Evolutionary conservation across 2,113 vertebrate genomes (phyloP), one percentile per base, ranked within the genome.

Genomic region (Plestiodon gilberti): DNA sequence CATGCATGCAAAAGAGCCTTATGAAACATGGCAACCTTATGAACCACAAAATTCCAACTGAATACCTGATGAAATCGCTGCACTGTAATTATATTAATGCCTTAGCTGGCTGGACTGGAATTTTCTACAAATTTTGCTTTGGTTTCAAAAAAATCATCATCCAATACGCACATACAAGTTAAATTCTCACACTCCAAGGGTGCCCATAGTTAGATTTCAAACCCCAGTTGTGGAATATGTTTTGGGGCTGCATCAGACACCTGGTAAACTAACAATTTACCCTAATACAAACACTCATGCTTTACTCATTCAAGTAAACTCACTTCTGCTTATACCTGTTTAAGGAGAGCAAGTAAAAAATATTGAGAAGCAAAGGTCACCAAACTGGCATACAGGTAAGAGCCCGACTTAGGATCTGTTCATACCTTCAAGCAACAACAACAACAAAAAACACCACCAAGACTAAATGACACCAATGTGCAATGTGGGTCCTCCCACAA

Each of bases 91-190:
- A 83, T 1, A 25, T 84, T 87, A 38, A 84, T 69, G 84, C 0
- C 77, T 85, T 10, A 0, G 5, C 38, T 1, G 6, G 76, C 86
- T 85, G 48, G 8, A 82, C 59, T 86, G 84, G 20, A 78, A 71
- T 48, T 89, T 88, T 55, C 40, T 79, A 76, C 38, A 18, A 82
- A 69, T 87, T 62, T 87, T 62, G 10, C n/a, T 89, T 91, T 18
- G 1, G 52, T 40, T 62, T 11, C 80, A 81, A 90, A 1, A 83
- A 1, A 15, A 67, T 52, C 67, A 18, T 82, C 84, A 87, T 71
- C 55, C 73, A 25, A 73, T 80, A 22, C 35, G 81, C 75, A 88
- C 0, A 11, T 18, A 87, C 4, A 71, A 69, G 83, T 11, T 81
- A n/a, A 90, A 67, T 78, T 88, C 14, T 61, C 73, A 74, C 25